phyloP scores from a whole-genome alignment of 1,140 invertebrate genomes.

The Trichonephila inaurata region DNA sequence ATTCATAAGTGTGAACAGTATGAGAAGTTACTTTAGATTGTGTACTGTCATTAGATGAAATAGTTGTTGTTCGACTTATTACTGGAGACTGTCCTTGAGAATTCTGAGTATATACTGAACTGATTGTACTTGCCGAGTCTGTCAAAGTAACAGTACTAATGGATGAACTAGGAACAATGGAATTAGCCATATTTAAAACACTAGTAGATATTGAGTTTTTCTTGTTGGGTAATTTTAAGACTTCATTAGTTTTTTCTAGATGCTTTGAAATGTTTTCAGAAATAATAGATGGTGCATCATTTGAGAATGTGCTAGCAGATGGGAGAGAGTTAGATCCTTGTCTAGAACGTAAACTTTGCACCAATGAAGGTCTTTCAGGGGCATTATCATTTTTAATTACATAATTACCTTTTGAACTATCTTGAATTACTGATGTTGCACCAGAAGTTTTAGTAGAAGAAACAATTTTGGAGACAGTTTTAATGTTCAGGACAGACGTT shows the following conservation, averaged over 20 bases:
- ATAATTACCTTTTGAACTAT: conserved; percentile 59
- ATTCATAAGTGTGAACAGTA: conserved; percentile 50
- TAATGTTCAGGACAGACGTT: conserved; percentile 31
- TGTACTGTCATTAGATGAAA: conserved; percentile 7
- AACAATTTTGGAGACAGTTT: conserved; percentile 10
- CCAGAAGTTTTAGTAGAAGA: background rate
- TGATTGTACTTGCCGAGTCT: background rate
- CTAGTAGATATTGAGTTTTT: conserved; percentile 4
- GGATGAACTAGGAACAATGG: background rate
- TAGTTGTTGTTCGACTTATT: conserved; percentile 18
- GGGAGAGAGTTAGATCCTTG: background rate
- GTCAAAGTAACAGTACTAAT: conserved; percentile 37
- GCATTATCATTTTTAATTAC: background rate
- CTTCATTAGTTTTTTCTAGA: conserved; percentile 38
- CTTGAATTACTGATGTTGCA: conserved; percentile 66
- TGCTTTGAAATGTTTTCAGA: background rate
- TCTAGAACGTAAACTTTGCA: conserved; percentile 18
- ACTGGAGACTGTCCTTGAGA: conserved; percentile 32
- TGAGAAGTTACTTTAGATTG: conserved; percentile 3
- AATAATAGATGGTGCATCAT: background rate
- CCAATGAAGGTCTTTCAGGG: conserved; percentile 9
- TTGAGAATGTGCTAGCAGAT: background rate
- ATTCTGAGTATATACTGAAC: background rate
- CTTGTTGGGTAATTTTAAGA: background rate
- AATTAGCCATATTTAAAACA: conserved; percentile 44